These are phyloP conservation scores for Camponotus pennsylvanicus DNA, from an alignment of 1,140 invertebrate genomes.

Conservation along the genomic window DNA sequence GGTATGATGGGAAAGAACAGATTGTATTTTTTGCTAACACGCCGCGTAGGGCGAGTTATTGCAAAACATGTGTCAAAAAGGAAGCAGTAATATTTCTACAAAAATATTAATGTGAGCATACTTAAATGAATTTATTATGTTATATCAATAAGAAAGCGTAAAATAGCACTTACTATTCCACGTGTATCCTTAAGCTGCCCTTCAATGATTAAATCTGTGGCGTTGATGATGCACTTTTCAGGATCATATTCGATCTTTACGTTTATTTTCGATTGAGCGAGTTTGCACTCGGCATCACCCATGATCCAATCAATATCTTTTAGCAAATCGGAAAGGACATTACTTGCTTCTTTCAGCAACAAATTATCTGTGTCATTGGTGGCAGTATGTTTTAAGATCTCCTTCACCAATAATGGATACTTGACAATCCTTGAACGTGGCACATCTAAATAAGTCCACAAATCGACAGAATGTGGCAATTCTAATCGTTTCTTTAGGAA, in stretches of 20 bases:
- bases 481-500: constrained; percentile 87
- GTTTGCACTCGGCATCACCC: constrained; percentile 86
- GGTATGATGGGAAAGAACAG: constrained; percentile 85
- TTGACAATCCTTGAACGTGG: constrained; percentile 87
- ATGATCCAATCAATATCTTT: constrained; percentile 85
- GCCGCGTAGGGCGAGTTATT: constrained; percentile 83
- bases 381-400: constrained; percentile 86
- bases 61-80: constrained; percentile 86
- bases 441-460: constrained; percentile 87
- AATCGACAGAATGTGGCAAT: constrained; percentile 85
- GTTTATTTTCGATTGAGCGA: constrained; percentile 83
- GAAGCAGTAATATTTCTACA: constrained; percentile 87
- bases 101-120: constrained; percentile 51
- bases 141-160: not conserved
- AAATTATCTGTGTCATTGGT: constrained; percentile 79
- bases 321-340: constrained; percentile 84
- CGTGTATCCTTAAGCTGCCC: constrained; percentile 86
- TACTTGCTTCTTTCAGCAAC: constrained; percentile 81
- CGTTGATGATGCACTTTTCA: constrained; percentile 81
- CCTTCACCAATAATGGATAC: constrained; percentile 87
- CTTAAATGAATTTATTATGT: constrained; percentile 1
- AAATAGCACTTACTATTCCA: constrained; percentile 84
- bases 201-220: constrained; percentile 85
- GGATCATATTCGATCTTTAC: constrained; percentile 84
- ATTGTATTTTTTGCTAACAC: constrained; percentile 81